Percentiles rank a stretch among this genome's conserved stretches.
phyloP scores from a whole-genome alignment of 2,113 vertebrate genomes.

The Pedetes capensis region DNA sequence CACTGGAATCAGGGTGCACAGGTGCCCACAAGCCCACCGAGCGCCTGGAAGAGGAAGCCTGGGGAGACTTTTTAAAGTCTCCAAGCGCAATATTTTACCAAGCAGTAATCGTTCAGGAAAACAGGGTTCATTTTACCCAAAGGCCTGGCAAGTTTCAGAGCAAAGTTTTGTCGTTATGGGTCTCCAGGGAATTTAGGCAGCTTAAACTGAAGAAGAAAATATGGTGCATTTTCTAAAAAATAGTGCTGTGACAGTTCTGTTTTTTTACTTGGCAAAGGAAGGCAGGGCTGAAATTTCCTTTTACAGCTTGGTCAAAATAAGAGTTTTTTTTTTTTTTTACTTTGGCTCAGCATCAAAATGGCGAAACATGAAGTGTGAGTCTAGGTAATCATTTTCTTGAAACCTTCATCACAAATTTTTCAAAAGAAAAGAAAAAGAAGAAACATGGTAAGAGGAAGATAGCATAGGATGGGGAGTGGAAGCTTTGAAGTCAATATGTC shows the following conservation, averaged over 20 bases:
- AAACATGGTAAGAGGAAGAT: accelerated
- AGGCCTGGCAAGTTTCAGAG: not conserved
- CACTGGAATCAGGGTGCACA: not conserved
- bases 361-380: not conserved
- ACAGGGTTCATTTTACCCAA: not conserved
- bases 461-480: not conserved
- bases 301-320: not conserved
- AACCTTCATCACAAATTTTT: not conserved
- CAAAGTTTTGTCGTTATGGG: not conserved
- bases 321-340: not conserved
- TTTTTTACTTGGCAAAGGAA: not conserved
- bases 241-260: accelerated
- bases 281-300: not conserved
- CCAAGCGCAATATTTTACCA: not conserved
- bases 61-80: not conserved
- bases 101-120: not conserved
- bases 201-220: not conserved
- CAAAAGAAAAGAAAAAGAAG: not conserved
- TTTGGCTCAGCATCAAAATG: not conserved
- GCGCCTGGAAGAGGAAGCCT: not conserved
- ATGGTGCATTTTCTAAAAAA: not conserved
- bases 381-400: not conserved
- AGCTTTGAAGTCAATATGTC: not conserved
- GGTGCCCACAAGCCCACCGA: not conserved
- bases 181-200: not conserved